Evolutionary conservation across 2,888 invertebrate genomes (phyloP).

Genomic region (Lysandra bellargus): DNA sequence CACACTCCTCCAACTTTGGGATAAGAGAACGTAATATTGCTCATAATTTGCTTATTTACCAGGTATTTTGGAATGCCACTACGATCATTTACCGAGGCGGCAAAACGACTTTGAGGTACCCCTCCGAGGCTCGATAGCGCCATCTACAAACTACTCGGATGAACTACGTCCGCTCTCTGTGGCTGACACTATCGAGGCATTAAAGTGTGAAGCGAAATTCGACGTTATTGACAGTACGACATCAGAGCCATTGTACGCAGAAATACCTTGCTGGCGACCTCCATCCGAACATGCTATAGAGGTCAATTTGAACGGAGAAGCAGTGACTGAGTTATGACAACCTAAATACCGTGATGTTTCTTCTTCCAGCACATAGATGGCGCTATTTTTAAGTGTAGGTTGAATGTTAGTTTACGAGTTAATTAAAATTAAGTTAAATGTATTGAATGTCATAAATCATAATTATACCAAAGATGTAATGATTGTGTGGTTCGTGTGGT

Average conservation of each 20-base stretch:
- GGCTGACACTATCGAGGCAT: slow-evolving; percentile 67
- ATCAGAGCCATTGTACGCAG: slow-evolving; percentile 84
- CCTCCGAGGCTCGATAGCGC: slow-evolving; percentile 55
- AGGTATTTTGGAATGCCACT: slow-evolving; percentile 82
- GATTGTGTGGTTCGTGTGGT: slow-evolving; percentile 29
- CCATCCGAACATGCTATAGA: slow-evolving; percentile 73
- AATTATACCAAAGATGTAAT: slow-evolving; percentile 38
- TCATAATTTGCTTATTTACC: slow-evolving; percentile 37
- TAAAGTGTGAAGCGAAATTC: slow-evolving; percentile 71
- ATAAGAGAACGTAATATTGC: slow-evolving; percentile 19
- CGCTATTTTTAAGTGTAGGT: slow-evolving; percentile 43
- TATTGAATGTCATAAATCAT: slow-evolving; percentile 4
- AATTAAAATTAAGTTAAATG: not conserved
- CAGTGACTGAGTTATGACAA: slow-evolving; percentile 76
- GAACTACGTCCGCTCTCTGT: slow-evolving; percentile 59
- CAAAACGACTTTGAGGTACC: slow-evolving; percentile 59
- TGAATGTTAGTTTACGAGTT: slow-evolving; percentile 1
- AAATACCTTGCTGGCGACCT: slow-evolving; percentile 81
- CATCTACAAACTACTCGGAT: slow-evolving; percentile 58
- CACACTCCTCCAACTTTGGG: no score
- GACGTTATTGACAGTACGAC: slow-evolving; percentile 66
- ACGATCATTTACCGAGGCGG: slow-evolving; percentile 81
- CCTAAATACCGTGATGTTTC: slow-evolving; percentile 23
- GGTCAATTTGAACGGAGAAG: slow-evolving; percentile 72
- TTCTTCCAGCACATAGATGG: slow-evolving; percentile 52